phyloP scores from a whole-genome alignment of 2,888 invertebrate genomes.

The Steromphala cineraria region DNA sequence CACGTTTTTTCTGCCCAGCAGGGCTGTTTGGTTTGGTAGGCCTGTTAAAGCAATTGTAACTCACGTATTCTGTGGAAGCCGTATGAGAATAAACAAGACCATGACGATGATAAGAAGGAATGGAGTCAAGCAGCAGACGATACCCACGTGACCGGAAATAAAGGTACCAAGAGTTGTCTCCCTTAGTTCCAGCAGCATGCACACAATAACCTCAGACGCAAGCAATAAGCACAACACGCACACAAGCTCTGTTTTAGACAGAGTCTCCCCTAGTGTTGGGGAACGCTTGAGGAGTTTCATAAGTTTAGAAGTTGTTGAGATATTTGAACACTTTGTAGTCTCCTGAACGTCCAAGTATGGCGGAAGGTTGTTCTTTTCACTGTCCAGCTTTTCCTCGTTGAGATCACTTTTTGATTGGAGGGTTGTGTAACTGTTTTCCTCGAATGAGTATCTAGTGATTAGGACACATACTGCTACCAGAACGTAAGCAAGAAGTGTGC shows the following conservation, averaged over 20 bases:
- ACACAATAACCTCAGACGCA: too few relatives aligned
- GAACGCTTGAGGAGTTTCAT: not conserved
- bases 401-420: too few relatives aligned
- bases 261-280: not conserved
- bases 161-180: too few relatives aligned
- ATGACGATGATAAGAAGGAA: not conserved
- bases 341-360: too few relatives aligned
- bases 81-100: not conserved
- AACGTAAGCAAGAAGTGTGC: constrained; percentile 40
- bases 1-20: too few relatives aligned
- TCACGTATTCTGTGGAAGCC: constrained; percentile 3
- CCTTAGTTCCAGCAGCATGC: too few relatives aligned
- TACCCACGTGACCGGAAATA: too few relatives aligned
- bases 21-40: too few relatives aligned
- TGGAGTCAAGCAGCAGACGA: not conserved
- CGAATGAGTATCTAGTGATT: not conserved
- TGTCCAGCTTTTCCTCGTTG: too few relatives aligned
- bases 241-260: not conserved
- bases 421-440: not conserved
- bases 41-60: too few relatives aligned
- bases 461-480: constrained; percentile 33
- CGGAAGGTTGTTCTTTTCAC: too few relatives aligned
- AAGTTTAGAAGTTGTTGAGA: not conserved
- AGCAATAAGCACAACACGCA: too few relatives aligned
- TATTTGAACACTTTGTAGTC: not conserved